phyloP scores from a whole-genome alignment of 2,888 invertebrate species.

The Priocnemis perturbator region DNA sequence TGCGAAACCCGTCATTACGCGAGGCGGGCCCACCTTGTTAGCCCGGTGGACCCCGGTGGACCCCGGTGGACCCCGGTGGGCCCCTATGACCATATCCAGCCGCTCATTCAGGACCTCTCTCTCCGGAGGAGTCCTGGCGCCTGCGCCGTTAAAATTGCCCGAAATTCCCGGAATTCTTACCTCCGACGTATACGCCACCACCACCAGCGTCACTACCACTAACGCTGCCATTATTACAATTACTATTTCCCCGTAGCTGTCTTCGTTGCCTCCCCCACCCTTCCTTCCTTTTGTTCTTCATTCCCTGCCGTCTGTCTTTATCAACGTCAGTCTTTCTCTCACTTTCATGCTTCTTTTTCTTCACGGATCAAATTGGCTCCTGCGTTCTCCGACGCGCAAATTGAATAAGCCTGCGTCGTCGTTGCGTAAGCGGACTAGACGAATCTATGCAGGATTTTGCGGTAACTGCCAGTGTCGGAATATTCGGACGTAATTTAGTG shows the following conservation, averaged over 20 bases:
- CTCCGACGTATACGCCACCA: constrained; percentile 43
- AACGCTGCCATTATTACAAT: constrained; percentile 33
- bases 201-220: constrained; percentile 23
- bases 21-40: constrained; percentile 75
- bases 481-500: too few species aligned
- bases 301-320: background rate
- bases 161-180: constrained; percentile 71
- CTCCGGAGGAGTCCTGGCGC: constrained; percentile 66
- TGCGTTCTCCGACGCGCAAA: too few species aligned
- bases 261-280: constrained; percentile 29
- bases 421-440: background rate
- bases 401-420: too few species aligned
- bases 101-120: constrained; percentile 66
- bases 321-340: constrained; percentile 2
- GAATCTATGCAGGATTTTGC: background rate
- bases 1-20: constrained; percentile 74
- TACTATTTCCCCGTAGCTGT: too few species aligned
- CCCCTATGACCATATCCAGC: constrained; percentile 62
- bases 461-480: too few species aligned
- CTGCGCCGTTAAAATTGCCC: constrained; percentile 74
- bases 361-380: background rate
- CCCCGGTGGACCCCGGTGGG: constrained; percentile 58
- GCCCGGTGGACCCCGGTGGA: constrained; percentile 60
- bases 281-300: constrained; percentile 20
- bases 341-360: background rate